These are phyloP conservation scores for Cyrtorhinus lividipennis DNA, from an alignment of 1,140 invertebrate genomes.

Conservation along the genomic window DNA sequence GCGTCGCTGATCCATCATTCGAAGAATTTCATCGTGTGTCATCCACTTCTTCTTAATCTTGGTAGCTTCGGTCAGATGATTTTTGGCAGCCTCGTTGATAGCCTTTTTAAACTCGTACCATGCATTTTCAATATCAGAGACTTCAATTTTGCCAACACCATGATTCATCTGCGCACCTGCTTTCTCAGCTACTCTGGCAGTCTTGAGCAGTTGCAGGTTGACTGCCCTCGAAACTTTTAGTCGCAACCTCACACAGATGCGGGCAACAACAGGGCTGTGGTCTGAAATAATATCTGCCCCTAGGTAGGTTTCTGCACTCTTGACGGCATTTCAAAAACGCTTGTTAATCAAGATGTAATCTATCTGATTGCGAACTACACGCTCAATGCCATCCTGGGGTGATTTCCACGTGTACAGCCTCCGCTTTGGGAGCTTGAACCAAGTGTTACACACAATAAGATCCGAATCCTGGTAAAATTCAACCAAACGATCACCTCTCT, in stretches of 20 bases:
- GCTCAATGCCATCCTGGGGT: conserved; percentile 24
- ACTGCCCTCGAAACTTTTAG: background rate
- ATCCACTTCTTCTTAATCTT: conserved; percentile 19
- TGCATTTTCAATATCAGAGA: conserved; percentile 3
- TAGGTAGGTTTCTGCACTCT: conserved; percentile 16
- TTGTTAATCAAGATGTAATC: conserved; percentile 28
- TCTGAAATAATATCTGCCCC: conserved; percentile 23
- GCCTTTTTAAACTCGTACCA: conserved; percentile 12
- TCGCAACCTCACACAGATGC: conserved; percentile 14
- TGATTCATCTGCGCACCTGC: background rate
- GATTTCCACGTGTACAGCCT: conserved; percentile 30
- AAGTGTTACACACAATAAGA: conserved; percentile 26
- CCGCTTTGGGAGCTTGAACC: conserved; percentile 26
- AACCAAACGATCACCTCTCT: conserved; percentile 25
- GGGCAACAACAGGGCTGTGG: conserved; percentile 26
- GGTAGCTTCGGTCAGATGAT: conserved; percentile 1
- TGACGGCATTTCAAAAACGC: conserved; percentile 27
- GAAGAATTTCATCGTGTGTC: conserved; percentile 25
- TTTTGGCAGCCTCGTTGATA: background rate
- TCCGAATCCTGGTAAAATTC: conserved; percentile 28
- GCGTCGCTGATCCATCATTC: conserved; percentile 24
- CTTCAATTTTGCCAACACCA: conserved; percentile 15
- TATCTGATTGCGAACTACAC: conserved; percentile 29
- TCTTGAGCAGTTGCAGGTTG: conserved; percentile 2
- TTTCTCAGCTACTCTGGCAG: conserved; percentile 5